Conservation (phyloP, 2,888 invertebrate genomes). For the Petrolisthes manimaculis region DNA sequence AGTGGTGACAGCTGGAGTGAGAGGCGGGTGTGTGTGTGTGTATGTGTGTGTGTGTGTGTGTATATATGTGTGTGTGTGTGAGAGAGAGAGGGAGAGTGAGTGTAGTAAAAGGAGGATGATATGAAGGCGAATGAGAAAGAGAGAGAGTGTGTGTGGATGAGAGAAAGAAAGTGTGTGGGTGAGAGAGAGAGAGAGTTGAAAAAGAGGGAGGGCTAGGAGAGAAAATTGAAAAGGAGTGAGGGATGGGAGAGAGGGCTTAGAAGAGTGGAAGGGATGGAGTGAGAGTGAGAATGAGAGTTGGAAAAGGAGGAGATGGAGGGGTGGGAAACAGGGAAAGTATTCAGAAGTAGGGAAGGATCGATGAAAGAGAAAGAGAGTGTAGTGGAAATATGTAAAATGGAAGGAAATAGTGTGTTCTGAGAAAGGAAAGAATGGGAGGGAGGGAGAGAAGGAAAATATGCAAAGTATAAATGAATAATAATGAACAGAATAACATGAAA, state of each 20-base stretch:
- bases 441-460: neutral
- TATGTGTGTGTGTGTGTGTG: slow-evolving; percentile 2
- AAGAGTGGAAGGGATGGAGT: neutral
- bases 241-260: neutral
- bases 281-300: neutral
- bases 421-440: neutral
- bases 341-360: neutral
- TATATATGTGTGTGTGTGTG: neutral
- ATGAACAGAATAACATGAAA: too few species aligned
- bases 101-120: neutral
- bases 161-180: neutral
- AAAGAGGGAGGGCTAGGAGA: neutral
- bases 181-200: neutral
- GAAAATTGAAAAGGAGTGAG: neutral
- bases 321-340: neutral
- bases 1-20: neutral
- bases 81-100: neutral
- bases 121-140: neutral
- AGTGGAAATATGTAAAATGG: neutral
- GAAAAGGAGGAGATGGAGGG: neutral
- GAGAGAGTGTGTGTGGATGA: neutral
- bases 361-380: neutral
- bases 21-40: neutral
- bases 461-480: neutral
- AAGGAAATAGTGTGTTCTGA: neutral